Evolutionary conservation across 2,113 vertebrate species (phyloP).

Genomic region (Bucco capensis): DNA sequence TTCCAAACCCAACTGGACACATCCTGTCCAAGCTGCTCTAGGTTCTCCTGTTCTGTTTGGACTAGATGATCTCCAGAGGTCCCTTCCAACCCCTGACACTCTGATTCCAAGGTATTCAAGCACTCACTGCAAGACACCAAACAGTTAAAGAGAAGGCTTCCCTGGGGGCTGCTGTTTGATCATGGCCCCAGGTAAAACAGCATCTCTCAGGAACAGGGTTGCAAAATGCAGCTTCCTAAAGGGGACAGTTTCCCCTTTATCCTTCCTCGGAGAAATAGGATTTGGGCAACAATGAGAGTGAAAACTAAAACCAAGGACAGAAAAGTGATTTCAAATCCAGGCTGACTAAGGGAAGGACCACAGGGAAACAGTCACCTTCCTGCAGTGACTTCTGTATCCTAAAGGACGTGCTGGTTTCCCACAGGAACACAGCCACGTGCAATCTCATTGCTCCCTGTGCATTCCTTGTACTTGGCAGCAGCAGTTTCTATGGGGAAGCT

Average conservation of each 20-base stretch:
- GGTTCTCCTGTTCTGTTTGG: too few relatives aligned
- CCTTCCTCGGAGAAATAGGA: neutral
- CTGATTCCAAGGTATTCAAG: too few relatives aligned
- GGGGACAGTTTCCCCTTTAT: neutral
- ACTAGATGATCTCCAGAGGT: too few relatives aligned
- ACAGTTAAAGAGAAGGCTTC: neutral
- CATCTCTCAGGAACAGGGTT: fast-evolving
- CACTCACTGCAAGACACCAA: neutral
- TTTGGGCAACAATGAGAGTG: fast-evolving
- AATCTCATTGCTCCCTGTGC: fast-evolving
- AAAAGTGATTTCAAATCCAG: neutral
- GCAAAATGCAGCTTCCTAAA: fast-evolving
- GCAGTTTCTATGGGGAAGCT: neutral
- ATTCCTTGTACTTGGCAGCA: fast-evolving
- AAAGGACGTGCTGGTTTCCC: fast-evolving
- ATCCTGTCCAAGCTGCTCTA: too few relatives aligned
- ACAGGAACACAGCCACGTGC: fast-evolving
- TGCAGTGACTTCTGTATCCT: neutral
- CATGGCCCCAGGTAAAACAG: fast-evolving
- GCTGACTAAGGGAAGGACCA: neutral
- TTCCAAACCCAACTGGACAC: too few relatives aligned
- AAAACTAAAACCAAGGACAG: neutral
- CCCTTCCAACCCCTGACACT: too few relatives aligned
- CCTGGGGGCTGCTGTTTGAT: fast-evolving
- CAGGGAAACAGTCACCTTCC: neutral